A percentile compares a stretch with the other conserved stretches of the same genome.
phyloP scores from a whole-genome alignment of 1,140 invertebrate species.

The Aleiodes sp. region DNA sequence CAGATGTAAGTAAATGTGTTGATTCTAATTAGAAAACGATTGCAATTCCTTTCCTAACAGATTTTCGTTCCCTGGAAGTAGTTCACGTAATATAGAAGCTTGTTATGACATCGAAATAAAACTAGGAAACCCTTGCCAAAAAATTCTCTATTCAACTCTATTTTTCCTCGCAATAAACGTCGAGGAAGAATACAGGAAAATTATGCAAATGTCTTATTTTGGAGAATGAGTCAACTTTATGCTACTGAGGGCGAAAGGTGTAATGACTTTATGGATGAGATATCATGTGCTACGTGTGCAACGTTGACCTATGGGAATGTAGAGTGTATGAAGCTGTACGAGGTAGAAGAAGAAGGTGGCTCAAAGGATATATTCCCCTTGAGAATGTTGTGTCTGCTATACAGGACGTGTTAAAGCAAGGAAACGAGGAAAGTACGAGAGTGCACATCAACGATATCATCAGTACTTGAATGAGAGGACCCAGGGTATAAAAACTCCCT shows the following conservation, averaged over 20 bases:
- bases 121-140: no score
- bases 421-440: constrained; percentile 5
- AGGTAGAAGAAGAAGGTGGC: background rate
- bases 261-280: constrained; percentile 12
- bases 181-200: no score
- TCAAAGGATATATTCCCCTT: constrained; percentile 3
- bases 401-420: background rate
- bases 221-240: background rate
- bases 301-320: background rate
- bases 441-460: constrained; percentile 1
- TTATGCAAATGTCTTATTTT: background rate
- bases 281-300: constrained; percentile 13
- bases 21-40: no score
- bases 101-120: no score
- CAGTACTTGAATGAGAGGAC: background rate
- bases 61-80: no score
- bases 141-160: no score
- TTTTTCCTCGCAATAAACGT: no score
- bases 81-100: no score
- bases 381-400: background rate
- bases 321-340: background rate
- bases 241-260: background rate
- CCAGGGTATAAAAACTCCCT: no score
- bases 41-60: no score
- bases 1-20: no score